Evolutionary conservation across 2,113 vertebrate species (phyloP).

Genomic region (Nannobrachium achirus): DNA sequence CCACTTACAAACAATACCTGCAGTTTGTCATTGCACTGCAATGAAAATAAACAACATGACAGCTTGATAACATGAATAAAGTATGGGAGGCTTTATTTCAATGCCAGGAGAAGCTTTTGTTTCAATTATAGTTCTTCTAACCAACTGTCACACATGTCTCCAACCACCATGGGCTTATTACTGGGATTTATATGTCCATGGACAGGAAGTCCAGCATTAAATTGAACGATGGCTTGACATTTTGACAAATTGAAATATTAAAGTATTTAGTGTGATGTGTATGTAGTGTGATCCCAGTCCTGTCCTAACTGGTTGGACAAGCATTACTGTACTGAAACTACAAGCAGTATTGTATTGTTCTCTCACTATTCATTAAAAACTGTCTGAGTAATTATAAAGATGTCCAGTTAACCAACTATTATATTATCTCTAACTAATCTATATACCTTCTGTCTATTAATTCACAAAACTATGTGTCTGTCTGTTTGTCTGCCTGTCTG

Average conservation of each 20-base stretch:
- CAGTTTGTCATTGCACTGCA: constrained; percentile 27
- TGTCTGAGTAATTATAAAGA: constrained; percentile 26
- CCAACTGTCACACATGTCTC: constrained; percentile 45
- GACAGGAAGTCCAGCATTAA: neutral
- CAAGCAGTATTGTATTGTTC: constrained; percentile 9
- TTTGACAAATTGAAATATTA: constrained; percentile 20
- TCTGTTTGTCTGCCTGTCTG: too few species aligned
- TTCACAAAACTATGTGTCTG: too few species aligned
- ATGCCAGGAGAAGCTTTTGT: too few species aligned
- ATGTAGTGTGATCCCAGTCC: constrained; percentile 18
- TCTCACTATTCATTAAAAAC: constrained; percentile 12
- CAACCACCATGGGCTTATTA: constrained; percentile 38
- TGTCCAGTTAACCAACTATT: neutral
- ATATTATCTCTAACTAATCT: too few species aligned
- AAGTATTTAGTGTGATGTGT: too few species aligned
- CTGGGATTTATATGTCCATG: constrained; percentile 26
- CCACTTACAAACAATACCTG: constrained; percentile 32
- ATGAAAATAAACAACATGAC: constrained; percentile 52
- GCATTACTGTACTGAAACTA: constrained; percentile 24
- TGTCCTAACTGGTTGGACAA: constrained; percentile 27
- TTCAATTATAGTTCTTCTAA: constrained; percentile 36
- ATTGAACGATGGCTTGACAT: constrained; percentile 26
- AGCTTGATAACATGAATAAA: constrained; percentile 45
- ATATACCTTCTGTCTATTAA: too few species aligned
- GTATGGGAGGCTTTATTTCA: constrained; percentile 36